A percentile compares a stretch with the other conserved stretches of the same genome.
phyloP scores from a whole-genome alignment of 35 echinoderm and acorn worm species.

The Anneissia japonica region DNA sequence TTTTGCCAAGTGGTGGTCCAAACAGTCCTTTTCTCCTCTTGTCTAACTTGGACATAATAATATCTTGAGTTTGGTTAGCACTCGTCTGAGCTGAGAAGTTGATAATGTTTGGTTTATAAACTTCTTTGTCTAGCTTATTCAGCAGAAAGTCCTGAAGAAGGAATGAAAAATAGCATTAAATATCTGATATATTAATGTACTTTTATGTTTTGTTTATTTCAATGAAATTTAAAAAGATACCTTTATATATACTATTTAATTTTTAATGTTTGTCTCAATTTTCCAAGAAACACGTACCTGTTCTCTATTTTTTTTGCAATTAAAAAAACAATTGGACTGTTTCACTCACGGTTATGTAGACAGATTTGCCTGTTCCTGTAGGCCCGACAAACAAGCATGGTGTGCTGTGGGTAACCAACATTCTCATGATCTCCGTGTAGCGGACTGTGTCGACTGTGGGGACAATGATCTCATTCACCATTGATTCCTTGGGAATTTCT shows the following conservation, averaged over 20 bases:
- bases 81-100: constrained; percentile 98
- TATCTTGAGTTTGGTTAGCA: constrained; percentile 95
- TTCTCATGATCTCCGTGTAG: constrained; percentile 81
- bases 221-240: too few relatives aligned
- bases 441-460: constrained; percentile 90
- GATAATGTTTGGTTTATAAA: constrained; percentile 91
- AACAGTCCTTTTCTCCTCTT: constrained; percentile 89
- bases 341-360: constrained; percentile 87
- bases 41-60: constrained; percentile 99
- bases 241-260: too few relatives aligned
- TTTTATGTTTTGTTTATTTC: too few relatives aligned
- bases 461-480: constrained; percentile 79
- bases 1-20: constrained; percentile 95
- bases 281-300: too few relatives aligned
- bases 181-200: too few relatives aligned
- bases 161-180: constrained; percentile 8
- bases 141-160: constrained; percentile 84
- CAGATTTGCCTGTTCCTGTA: constrained; percentile 93
- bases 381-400: constrained; percentile 94
- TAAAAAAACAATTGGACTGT: not conserved
- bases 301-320: too few relatives aligned
- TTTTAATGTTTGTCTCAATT: too few relatives aligned
- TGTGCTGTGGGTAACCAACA: constrained; percentile 85
- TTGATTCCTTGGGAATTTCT: constrained; percentile 71
- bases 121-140: constrained; percentile 83